phyloP scores from a whole-genome alignment of 2,888 invertebrate genomes.

The Apodemia duryi region DNA sequence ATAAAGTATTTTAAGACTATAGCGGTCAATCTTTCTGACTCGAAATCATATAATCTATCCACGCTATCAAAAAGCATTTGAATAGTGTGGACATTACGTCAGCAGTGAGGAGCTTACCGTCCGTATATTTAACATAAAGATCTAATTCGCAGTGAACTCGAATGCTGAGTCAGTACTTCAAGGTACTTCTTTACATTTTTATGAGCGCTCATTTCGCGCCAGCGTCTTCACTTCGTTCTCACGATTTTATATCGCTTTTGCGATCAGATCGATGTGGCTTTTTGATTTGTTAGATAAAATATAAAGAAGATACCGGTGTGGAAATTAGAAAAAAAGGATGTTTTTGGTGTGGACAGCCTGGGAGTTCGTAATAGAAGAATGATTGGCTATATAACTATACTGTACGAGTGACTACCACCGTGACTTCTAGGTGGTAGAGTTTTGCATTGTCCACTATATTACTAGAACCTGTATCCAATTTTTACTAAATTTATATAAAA shows the following conservation, averaged over 20 bases:
- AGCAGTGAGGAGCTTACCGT: neutral
- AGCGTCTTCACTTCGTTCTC: slow-evolving; percentile 7
- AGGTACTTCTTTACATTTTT: slow-evolving; percentile 14
- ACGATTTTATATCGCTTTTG: neutral
- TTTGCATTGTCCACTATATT: too few relatives aligned
- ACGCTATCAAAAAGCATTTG: slow-evolving; percentile 4
- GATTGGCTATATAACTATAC: too few relatives aligned
- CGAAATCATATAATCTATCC: neutral
- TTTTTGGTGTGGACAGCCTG: too few relatives aligned
- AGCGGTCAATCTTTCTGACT: neutral
- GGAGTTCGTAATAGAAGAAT: too few relatives aligned
- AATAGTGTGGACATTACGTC: slow-evolving; percentile 3
- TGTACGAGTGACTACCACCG: too few relatives aligned
- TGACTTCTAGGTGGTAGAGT: too few relatives aligned
- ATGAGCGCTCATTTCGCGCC: slow-evolving; percentile 8
- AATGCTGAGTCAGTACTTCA: slow-evolving; percentile 6
- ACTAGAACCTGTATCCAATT: too few relatives aligned
- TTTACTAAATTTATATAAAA: too few relatives aligned
- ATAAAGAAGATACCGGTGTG: neutral
- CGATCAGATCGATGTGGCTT: neutral
- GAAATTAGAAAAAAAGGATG: too few relatives aligned
- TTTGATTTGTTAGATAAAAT: neutral
- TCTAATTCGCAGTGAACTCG: slow-evolving; percentile 12
- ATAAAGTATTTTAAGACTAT: neutral
- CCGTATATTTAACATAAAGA: slow-evolving; percentile 14